Conservation (phyloP, 2,888 invertebrate species). For the Creontiades dilutus region DNA sequence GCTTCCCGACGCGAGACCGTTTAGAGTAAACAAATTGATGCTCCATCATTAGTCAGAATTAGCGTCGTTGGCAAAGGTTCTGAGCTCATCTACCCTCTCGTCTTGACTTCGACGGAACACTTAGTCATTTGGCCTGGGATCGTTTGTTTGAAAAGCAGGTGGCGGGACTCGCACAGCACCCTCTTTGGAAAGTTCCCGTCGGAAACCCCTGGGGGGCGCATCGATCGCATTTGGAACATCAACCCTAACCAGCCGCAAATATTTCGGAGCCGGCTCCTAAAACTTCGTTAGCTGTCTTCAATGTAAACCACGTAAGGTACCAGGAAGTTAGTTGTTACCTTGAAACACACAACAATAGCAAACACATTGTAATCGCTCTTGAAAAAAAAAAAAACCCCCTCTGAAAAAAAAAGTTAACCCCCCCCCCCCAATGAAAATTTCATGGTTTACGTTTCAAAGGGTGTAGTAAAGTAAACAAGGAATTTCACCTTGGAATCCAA, state of each 20-base stretch:
- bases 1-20: not conserved
- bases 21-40: not conserved
- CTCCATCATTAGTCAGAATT: constrained; percentile 9
- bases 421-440: no score
- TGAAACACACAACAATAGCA: no score
- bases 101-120: constrained; percentile 6
- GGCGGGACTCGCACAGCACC: not conserved
- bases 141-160: not conserved
- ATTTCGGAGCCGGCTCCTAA: not conserved
- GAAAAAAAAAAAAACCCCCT: no score
- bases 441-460: no score
- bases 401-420: no score
- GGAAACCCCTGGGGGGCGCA: not conserved
- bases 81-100: not conserved
- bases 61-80: constrained; percentile 21
- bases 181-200: not conserved
- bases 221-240: not conserved
- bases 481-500: no score
- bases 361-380: no score
- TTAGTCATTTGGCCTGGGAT: constrained; percentile 1
- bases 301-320: no score
- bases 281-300: not conserved
- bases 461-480: no score
- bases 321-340: not conserved
- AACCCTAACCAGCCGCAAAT: constrained; percentile 10